Evolutionary conservation across 2,113 vertebrate species (phyloP).

Genomic region (Neogobius melanostomus): DNA sequence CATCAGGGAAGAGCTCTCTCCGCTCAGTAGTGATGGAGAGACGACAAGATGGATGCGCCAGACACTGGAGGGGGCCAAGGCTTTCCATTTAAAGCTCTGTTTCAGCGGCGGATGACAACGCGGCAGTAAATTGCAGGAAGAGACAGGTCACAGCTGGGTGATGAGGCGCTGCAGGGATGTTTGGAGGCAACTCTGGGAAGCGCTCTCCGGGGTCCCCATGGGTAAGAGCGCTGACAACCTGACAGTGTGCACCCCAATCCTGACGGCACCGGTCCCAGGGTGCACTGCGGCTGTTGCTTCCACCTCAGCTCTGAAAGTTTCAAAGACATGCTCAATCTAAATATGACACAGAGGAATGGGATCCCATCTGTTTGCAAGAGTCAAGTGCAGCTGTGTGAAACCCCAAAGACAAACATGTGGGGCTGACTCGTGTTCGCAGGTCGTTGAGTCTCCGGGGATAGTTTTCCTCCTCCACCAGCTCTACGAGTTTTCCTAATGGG

Average conservation of each 20-base stretch:
- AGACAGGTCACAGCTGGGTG: conserved; percentile 15
- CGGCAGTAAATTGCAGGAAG: conserved; percentile 1
- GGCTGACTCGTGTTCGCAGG: neutral
- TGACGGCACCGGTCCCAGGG: neutral
- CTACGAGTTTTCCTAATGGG: neutral
- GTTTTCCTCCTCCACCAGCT: conserved; percentile 5
- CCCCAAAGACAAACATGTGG: conserved; percentile 1
- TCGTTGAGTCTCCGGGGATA: neutral
- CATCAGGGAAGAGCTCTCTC: neutral
- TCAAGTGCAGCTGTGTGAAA: neutral
- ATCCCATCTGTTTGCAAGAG: conserved; percentile 1
- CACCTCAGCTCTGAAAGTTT: neutral
- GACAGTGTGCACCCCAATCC: conserved; percentile 1
- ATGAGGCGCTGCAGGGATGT: conserved; percentile 7
- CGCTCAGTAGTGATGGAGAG: conserved; percentile 5
- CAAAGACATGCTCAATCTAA: conserved; percentile 2
- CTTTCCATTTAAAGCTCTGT: conserved; percentile 8
- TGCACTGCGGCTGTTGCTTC: neutral
- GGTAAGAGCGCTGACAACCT: conserved; percentile 1
- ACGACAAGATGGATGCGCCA: neutral
- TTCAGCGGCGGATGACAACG: neutral
- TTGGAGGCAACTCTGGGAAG: conserved; percentile 7
- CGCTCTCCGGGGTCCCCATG: conserved; percentile 1
- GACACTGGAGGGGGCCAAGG: conserved; percentile 9
- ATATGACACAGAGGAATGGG: conserved; percentile 1